Evolutionary conservation across 2,113 vertebrate species (phyloP).

Genomic region (Poeciliopsis occidentalis): DNA sequence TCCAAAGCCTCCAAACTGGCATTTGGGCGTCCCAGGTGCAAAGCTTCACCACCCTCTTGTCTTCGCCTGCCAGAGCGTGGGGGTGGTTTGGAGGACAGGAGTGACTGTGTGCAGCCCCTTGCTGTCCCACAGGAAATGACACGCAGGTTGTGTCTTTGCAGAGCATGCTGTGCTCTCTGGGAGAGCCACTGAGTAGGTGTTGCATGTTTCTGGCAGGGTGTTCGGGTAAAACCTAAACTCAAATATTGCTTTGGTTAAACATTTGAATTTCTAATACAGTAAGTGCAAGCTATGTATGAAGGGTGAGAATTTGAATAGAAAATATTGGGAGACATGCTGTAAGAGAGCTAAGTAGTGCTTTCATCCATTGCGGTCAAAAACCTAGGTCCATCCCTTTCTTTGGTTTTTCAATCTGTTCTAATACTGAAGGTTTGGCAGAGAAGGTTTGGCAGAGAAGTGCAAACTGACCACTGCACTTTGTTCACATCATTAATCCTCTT

Average conservation of each 20-base stretch:
- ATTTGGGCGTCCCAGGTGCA: slow-evolving; percentile 77
- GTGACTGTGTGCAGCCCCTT: slow-evolving; percentile 53
- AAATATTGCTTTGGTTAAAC: neutral
- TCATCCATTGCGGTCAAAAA: neutral
- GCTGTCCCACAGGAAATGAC: slow-evolving; percentile 74
- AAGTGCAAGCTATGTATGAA: neutral
- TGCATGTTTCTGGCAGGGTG: slow-evolving; percentile 12
- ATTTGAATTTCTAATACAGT: neutral
- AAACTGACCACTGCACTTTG: slow-evolving; percentile 44
- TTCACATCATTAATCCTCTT: slow-evolving; percentile 45
- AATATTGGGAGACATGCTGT: neutral
- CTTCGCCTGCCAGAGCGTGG: slow-evolving; percentile 65
- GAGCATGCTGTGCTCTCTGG: slow-evolving; percentile 29
- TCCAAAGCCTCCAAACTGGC: slow-evolving; percentile 73
- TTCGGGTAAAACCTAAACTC: neutral
- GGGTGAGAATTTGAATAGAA: slow-evolving; percentile 2
- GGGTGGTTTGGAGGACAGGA: slow-evolving; percentile 37
- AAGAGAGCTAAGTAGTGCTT: slow-evolving; percentile 12
- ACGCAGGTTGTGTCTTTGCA: slow-evolving; percentile 43
- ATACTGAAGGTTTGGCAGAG: too few relatives aligned
- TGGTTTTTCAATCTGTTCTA: slow-evolving; percentile 30
- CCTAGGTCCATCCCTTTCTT: slow-evolving; percentile 16
- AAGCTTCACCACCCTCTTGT: slow-evolving; percentile 66
- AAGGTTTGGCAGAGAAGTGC: slow-evolving; percentile 30
- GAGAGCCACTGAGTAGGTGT: slow-evolving; percentile 40